Evolutionary conservation across 92 coral and sea anemone species (phyloP).

Genomic region (Metridium senile): DNA sequence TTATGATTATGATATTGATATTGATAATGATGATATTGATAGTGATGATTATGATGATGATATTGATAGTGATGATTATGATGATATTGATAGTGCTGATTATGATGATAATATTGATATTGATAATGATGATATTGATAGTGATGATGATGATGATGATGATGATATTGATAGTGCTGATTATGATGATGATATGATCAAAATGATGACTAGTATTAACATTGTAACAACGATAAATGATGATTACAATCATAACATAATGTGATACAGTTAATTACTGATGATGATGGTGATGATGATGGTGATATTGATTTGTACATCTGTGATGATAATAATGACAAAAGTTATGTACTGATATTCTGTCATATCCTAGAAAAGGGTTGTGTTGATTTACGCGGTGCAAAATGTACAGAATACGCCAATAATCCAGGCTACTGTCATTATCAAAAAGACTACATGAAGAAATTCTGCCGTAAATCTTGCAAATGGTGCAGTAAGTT

Average conservation of each 20-base stretch:
- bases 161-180: neutral
- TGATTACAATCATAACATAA: neutral
- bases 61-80: neutral
- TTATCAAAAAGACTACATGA: constrained; percentile 34
- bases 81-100: neutral
- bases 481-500: constrained; percentile 49
- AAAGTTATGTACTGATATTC: neutral
- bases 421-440: constrained; percentile 31
- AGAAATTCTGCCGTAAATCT: constrained; percentile 32
- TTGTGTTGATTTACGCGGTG: neutral
- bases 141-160: neutral
- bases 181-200: neutral
- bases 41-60: neutral
- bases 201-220: neutral
- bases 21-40: neutral
- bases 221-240: neutral
- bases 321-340: neutral
- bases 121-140: neutral
- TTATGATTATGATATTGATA: neutral
- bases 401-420: neutral
- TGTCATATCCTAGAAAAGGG: neutral
- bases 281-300: neutral
- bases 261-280: too few species aligned
- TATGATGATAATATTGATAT: neutral
- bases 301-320: neutral